Evolutionary conservation across 1,140 invertebrate genomes (phyloP).

Genomic region (Trichonephila inaurata): DNA sequence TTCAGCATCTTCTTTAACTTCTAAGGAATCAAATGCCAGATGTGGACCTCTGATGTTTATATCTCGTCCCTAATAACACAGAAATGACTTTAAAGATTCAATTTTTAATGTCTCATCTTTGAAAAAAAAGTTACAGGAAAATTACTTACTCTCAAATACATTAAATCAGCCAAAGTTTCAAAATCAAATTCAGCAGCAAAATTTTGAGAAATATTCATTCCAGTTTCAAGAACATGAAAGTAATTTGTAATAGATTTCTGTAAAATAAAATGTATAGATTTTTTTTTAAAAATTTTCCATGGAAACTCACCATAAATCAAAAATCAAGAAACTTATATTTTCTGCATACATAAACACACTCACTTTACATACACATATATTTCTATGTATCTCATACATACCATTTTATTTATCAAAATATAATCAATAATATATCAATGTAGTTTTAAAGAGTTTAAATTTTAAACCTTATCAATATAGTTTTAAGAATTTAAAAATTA

Average conservation of each 20-base stretch:
- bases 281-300: too few relatives aligned
- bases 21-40: slow-evolving; percentile 79
- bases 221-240: slow-evolving; percentile 55
- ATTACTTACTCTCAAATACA: slow-evolving; percentile 74
- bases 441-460: too few relatives aligned
- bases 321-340: too few relatives aligned
- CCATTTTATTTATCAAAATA: too few relatives aligned
- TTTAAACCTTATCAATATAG: too few relatives aligned
- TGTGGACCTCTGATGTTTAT: slow-evolving; percentile 67
- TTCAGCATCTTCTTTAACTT: slow-evolving; percentile 84
- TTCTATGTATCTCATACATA: too few relatives aligned
- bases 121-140: not conserved
- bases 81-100: not conserved
- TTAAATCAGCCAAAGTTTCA: slow-evolving; percentile 77
- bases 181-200: slow-evolving; percentile 77
- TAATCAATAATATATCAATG: too few relatives aligned
- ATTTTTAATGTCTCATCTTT: too few relatives aligned
- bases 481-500: too few relatives aligned
- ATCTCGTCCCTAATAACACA: slow-evolving; percentile 68
- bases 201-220: slow-evolving; percentile 74
- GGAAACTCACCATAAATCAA: too few relatives aligned
- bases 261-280: not conserved
- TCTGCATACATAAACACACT: too few relatives aligned
- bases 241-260: slow-evolving; percentile 68
- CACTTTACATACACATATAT: too few relatives aligned